Percentiles rank a stretch among this genome's conserved stretches.
These are phyloP conservation scores for Herpetotheres cachinnans DNA, from an alignment of 2,113 vertebrate genomes.

Conservation along the genomic window DNA sequence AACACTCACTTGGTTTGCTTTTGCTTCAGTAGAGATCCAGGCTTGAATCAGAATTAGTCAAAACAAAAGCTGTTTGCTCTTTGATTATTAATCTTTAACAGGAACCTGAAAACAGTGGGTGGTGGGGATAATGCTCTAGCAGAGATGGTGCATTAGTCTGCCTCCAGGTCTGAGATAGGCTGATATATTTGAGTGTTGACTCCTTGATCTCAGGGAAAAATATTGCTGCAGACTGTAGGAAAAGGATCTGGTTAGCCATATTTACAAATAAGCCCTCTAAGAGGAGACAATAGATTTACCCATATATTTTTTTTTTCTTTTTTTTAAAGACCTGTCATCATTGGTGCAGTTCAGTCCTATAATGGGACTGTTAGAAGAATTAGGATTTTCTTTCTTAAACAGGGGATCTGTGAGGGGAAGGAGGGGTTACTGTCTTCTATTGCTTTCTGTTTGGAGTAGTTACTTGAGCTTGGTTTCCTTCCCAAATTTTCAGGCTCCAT, in stretches of 20 bases:
- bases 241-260: neutral
- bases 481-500: neutral
- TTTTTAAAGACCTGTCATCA: neutral
- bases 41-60: neutral
- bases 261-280: neutral
- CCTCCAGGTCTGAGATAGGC: neutral
- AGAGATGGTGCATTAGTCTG: neutral
- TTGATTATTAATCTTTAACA: slow-evolving; percentile 39
- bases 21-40: neutral
- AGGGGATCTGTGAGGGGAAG: neutral
- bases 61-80: slow-evolving; percentile 45
- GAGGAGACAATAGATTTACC: neutral
- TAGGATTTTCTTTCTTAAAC: neutral
- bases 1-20: neutral
- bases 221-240: neutral
- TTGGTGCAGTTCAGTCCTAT: neutral
- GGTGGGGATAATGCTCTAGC: neutral
- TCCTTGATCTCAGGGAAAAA: neutral
- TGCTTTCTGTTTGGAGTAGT: neutral
- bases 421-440: neutral
- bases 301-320: too few relatives aligned
- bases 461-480: neutral
- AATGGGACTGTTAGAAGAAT: neutral
- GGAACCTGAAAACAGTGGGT: neutral
- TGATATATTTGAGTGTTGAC: neutral